Percentiles rank a stretch among this genome's conserved stretches.
These are phyloP conservation scores for Brachylomia viminalis DNA, from an alignment of 2,888 invertebrate genomes.

Conservation along the genomic window DNA sequence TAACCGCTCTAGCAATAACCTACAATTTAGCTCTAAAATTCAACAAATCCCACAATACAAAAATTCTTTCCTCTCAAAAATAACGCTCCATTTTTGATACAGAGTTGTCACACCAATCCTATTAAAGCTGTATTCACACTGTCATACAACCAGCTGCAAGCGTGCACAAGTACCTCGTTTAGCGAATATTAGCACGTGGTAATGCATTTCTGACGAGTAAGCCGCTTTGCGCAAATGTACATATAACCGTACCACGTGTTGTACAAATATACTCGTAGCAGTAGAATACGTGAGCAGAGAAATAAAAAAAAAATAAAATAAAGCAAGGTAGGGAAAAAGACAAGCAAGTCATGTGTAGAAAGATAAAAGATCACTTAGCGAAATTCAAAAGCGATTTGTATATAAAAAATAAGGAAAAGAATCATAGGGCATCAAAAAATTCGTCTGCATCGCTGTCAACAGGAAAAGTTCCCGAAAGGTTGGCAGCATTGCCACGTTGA, in stretches of 20 bases:
- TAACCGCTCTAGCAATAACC: background rate
- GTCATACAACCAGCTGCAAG: constrained; percentile 26
- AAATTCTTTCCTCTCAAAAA: constrained; percentile 10
- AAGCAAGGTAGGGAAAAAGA: constrained; percentile 23
- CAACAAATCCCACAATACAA: background rate
- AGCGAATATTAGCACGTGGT: constrained; percentile 58
- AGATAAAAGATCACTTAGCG: constrained; percentile 55
- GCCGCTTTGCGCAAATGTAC: constrained; percentile 55
- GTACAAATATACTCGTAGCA: constrained; percentile 24
- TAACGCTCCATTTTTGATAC: constrained; percentile 11
- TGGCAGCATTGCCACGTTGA: too few relatives aligned
- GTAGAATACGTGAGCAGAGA: constrained; percentile 24
- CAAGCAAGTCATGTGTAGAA: constrained; percentile 44
- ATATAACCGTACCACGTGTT: constrained; percentile 27
- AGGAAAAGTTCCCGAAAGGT: too few relatives aligned
- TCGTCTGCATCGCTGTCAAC: too few relatives aligned
- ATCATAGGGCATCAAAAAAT: too few relatives aligned
- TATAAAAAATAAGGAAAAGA: too few relatives aligned
- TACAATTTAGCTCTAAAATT: background rate
- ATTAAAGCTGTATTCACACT: constrained; percentile 37
- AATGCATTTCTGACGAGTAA: constrained; percentile 67
- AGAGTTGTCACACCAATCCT: constrained; percentile 17
- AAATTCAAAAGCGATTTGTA: constrained; percentile 38
- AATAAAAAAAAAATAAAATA: constrained; percentile 30
- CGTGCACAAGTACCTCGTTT: constrained; percentile 54